Evolutionary conservation across 2,113 vertebrate genomes (phyloP).

Genomic region (Paedocypris sp.): DNA sequence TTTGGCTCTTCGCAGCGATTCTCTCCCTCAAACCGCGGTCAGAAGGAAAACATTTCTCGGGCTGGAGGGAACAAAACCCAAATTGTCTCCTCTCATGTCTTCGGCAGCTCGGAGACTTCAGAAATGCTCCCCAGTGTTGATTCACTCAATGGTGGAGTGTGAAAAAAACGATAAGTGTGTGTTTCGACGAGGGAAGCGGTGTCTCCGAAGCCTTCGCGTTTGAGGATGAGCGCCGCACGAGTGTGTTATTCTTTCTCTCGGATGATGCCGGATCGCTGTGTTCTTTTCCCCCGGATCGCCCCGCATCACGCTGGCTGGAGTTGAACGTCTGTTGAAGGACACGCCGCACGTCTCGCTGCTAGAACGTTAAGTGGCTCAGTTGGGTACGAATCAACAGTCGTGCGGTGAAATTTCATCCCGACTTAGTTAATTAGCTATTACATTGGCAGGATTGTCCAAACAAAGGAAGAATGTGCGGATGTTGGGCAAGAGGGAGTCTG

Average conservation of each 20-base stretch:
- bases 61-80: slow-evolving; percentile 39
- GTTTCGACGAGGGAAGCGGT: slow-evolving; percentile 11
- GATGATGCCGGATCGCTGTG: background rate
- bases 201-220: slow-evolving; percentile 18
- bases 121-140: slow-evolving; percentile 26
- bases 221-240: background rate
- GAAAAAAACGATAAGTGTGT: background rate
- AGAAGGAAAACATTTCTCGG: slow-evolving; percentile 50
- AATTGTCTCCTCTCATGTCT: slow-evolving; percentile 29
- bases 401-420: slow-evolving; percentile 31
- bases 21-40: slow-evolving; percentile 45
- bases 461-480: slow-evolving; percentile 56
- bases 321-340: slow-evolving; percentile 18
- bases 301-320: background rate
- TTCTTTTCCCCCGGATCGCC: background rate
- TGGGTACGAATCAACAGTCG: slow-evolving; percentile 21
- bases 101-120: slow-evolving; percentile 27
- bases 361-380: background rate
- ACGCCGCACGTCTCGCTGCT: slow-evolving; percentile 5
- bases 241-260: slow-evolving; percentile 10
- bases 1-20: slow-evolving; percentile 43
- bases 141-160: background rate
- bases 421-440: slow-evolving; percentile 42
- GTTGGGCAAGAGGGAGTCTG: slow-evolving; percentile 40
- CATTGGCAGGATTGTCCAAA: slow-evolving; percentile 49